Evolutionary conservation across 1,140 invertebrate species (phyloP).

Genomic region (Apocrypta bakeri): DNA sequence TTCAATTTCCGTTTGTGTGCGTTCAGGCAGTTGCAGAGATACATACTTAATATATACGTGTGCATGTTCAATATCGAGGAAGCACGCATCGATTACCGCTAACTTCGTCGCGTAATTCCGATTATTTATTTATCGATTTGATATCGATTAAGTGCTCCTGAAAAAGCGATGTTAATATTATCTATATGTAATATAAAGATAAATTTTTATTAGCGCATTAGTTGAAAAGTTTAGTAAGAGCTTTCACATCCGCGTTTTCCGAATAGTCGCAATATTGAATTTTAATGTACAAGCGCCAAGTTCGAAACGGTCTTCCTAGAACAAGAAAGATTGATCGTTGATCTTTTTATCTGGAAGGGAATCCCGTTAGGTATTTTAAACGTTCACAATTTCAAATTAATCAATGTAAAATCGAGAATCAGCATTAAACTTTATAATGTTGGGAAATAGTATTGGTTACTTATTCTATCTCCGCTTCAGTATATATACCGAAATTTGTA

Average conservation of each 20-base stretch:
- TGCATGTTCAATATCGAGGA: slow-evolving; percentile 43
- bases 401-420: no score
- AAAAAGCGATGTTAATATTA: no score
- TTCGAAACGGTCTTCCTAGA: background rate
- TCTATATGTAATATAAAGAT: no score
- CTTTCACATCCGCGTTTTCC: background rate
- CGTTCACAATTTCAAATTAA: background rate
- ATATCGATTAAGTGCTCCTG: slow-evolving; percentile 59
- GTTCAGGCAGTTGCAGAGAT: background rate
- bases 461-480: no score
- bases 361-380: background rate
- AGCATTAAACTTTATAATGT: no score
- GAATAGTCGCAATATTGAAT: slow-evolving; percentile 26
- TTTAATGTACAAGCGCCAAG: background rate
- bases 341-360: background rate
- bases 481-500: no score
- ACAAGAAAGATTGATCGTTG: background rate
- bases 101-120: slow-evolving; percentile 63
- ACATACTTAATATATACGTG: background rate
- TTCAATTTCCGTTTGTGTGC: slow-evolving; percentile 52
- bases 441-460: no score
- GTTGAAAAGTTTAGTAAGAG: no score
- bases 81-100: slow-evolving; percentile 62
- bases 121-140: slow-evolving; percentile 52
- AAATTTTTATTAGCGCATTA: no score